These are phyloP conservation scores for Heliothis peltigera DNA, from an alignment of 2,888 invertebrate genomes.

Conservation along the genomic window DNA sequence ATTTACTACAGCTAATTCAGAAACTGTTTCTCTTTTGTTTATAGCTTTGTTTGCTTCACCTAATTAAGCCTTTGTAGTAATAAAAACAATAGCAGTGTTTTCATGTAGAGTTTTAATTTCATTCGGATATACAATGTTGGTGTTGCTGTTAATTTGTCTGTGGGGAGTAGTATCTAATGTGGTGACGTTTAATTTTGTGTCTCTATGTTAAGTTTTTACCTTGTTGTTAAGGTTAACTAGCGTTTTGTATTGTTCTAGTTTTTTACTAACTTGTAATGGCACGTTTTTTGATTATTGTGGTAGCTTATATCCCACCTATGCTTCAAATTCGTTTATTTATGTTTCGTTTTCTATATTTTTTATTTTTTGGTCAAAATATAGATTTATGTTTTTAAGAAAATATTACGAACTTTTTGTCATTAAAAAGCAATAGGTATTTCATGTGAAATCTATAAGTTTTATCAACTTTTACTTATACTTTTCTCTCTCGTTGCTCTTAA, in stretches of 20 bases:
- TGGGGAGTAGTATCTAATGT: constrained; percentile 2
- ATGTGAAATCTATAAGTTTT: too few species aligned
- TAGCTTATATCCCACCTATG: too few species aligned
- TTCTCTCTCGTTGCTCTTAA: background rate
- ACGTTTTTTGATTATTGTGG: background rate
- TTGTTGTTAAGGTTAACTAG: constrained; percentile 5
- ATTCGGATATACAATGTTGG: constrained; percentile 32
- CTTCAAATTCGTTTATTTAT: background rate
- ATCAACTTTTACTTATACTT: background rate
- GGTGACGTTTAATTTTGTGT: constrained; percentile 19
- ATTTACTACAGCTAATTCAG: constrained; percentile 31
- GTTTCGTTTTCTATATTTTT: too few species aligned
- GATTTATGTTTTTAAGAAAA: too few species aligned
- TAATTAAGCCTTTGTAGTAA: constrained; percentile 30
- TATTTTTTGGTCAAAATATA: too few species aligned
- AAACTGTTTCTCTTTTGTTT: constrained; percentile 46
- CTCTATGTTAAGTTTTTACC: constrained; percentile 1
- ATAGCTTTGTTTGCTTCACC: constrained; percentile 25
- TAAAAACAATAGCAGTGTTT: constrained; percentile 21
- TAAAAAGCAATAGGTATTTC: too few species aligned
- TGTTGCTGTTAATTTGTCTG: constrained; percentile 4
- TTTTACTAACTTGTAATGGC: background rate
- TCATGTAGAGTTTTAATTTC: constrained; percentile 21
- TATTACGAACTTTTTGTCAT: too few species aligned
- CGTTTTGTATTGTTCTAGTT: constrained; percentile 6